Evolutionary conservation across 1,140 invertebrate genomes (phyloP).

Genomic region (Elysia chlorotica): DNA sequence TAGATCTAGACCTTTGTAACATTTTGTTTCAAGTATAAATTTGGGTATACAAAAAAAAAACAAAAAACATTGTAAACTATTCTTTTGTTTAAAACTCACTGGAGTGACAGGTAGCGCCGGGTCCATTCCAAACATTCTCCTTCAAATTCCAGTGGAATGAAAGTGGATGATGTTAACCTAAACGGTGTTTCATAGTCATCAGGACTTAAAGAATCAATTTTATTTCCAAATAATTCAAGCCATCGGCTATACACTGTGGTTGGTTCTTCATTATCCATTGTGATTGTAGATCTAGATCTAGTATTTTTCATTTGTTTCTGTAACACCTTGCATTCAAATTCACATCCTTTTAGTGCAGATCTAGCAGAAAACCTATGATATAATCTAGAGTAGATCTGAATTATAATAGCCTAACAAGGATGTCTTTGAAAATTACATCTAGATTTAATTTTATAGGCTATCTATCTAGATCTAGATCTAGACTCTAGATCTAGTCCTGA

Average conservation of each 20-base stretch:
- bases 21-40: too few species aligned
- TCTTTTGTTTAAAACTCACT: slow-evolving; percentile 22
- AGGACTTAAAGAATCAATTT: not conserved
- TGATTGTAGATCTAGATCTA: not conserved
- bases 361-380: not conserved
- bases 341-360: not conserved
- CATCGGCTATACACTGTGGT: not conserved
- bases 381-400: not conserved
- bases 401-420: not conserved
- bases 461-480: too few species aligned
- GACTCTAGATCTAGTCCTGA: too few species aligned
- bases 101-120: slow-evolving; percentile 21
- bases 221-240: not conserved
- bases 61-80: not conserved
- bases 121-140: slow-evolving; percentile 13
- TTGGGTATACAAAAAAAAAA: too few species aligned
- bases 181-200: not conserved
- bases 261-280: slow-evolving; percentile 1
- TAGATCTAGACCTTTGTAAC: too few species aligned
- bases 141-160: not conserved
- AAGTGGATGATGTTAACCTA: not conserved
- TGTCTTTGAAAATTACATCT: not conserved
- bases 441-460: not conserved
- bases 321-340: not conserved
- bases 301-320: not conserved